phyloP scores from a whole-genome alignment of 2,113 vertebrate species.

The Pygoscelis antarcticus region DNA sequence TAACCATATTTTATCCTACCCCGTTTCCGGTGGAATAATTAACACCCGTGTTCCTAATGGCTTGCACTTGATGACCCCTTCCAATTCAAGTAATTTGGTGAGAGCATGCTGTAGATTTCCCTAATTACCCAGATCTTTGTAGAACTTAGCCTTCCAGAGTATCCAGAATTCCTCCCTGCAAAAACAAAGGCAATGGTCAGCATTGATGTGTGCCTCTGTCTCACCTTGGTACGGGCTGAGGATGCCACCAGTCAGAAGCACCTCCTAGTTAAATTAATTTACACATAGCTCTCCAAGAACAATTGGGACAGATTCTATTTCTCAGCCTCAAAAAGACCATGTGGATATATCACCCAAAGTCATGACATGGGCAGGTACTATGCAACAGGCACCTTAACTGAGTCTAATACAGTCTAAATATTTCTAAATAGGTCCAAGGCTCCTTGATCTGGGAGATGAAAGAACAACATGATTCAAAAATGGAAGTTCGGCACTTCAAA shows the following conservation, averaged over 20 bases:
- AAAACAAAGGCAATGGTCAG: neutral
- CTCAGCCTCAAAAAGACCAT: neutral
- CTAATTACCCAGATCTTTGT: neutral
- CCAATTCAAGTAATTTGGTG: neutral
- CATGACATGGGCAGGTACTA: neutral
- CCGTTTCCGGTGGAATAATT: neutral
- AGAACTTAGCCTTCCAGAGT: neutral
- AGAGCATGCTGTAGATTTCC: neutral
- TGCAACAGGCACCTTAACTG: neutral
- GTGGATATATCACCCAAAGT: neutral
- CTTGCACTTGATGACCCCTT: neutral
- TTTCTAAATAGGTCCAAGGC: neutral
- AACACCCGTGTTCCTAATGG: neutral
- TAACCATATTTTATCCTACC: neutral
- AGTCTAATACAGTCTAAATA: neutral
- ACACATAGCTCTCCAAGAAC: neutral
- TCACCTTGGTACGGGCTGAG: rapidly evolving
- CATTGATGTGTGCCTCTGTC: neutral
- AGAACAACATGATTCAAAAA: neutral
- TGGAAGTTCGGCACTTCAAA: neutral
- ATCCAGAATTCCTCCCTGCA: neutral
- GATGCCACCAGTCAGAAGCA: neutral
- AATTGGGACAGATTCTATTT: neutral
- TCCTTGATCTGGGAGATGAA: neutral
- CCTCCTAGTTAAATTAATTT: neutral